A percentile compares a stretch with the other conserved stretches of the same genome.
phyloP scores from a whole-genome alignment of 2,888 invertebrate species.

The Drosophila subsilvestris region DNA sequence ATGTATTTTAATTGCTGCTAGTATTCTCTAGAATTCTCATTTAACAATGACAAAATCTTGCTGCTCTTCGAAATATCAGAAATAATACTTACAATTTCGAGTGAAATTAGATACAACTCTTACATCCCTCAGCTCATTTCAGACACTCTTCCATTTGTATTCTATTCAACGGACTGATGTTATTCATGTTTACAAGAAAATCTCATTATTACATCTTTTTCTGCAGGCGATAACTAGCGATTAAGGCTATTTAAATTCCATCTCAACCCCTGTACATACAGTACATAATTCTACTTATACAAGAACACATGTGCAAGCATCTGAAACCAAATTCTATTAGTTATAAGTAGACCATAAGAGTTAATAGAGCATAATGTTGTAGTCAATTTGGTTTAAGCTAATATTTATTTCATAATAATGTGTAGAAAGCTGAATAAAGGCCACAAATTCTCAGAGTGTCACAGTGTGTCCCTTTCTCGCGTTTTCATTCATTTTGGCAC shows the following conservation, averaged over 20 bases:
- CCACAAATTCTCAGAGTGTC: slow-evolving; percentile 26
- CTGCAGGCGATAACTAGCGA: slow-evolving; percentile 41
- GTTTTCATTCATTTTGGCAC: slow-evolving; percentile 36
- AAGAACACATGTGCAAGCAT: slow-evolving; percentile 57
- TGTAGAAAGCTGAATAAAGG: slow-evolving; percentile 60
- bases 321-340: slow-evolving; percentile 55
- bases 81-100: too few species aligned
- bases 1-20: too few species aligned
- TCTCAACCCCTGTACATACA: slow-evolving; percentile 48
- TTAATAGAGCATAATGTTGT: slow-evolving; percentile 74
- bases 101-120: too few species aligned
- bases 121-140: slow-evolving; percentile 2
- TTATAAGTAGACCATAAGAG: slow-evolving; percentile 49
- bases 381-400: slow-evolving; percentile 75
- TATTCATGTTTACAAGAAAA: slow-evolving; percentile 54
- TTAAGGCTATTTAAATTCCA: slow-evolving; percentile 50
- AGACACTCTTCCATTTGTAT: slow-evolving; percentile 41
- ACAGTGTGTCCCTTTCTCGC: slow-evolving; percentile 6
- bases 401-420: slow-evolving; percentile 69
- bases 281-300: slow-evolving; percentile 18
- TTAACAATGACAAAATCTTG: too few species aligned
- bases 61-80: too few species aligned
- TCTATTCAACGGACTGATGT: slow-evolving; percentile 66
- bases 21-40: too few species aligned
- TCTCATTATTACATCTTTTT: slow-evolving; percentile 46